Base-by-base conservation (phyloP, 2,888 invertebrate species). In the Lycocerus yunnanus region DNA sequence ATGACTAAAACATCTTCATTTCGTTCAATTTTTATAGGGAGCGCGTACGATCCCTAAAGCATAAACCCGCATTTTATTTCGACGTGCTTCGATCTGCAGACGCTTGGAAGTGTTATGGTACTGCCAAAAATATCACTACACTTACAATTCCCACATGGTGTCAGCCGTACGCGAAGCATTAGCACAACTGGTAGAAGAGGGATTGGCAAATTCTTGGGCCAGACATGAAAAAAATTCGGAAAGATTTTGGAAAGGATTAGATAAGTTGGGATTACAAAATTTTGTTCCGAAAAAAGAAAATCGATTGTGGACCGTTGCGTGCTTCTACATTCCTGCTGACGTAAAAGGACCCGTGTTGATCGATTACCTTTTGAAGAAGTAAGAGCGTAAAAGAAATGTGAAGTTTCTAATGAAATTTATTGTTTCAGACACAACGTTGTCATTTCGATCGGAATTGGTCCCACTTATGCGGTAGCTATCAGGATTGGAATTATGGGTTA, bases 401-500 rank as follows among this genome's bases (percentile, higher is more conserved):
- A n/a, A n/a, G n/a, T 21, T 13, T 15, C 0, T 10, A 21, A n/a
- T n/a, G n/a, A n/a, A 24, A 24, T 24, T 24, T 10, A 43, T 61
- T 18, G 9, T 83, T 85, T n/a, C 83, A 91, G 91, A 59, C 87
- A 90, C 82, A 85, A 86, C 76, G 89, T 95, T 27, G 92, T 95
- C 80, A 92, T 96, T 73, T 90, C 93, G 75, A 92, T 92, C 11
- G 96, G 96, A 0, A 86, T 96, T 15, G 96, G 96, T 0, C 93
- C 93, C 0, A 93, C 95, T 0, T 90, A 88, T 0, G 94, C 94
- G 14, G 92, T 92, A 80, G 90, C 94, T 0, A 91, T 95, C 81
- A 91, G 96, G 3, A 90, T 97, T 78, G 96, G 97, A 1, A 86
- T 95, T 11, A 93, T 97, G 93, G 96, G 96, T 3, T 86, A 88